phyloP scores from a whole-genome alignment of 1,140 invertebrate species.

The Phthorimaea operculella region DNA sequence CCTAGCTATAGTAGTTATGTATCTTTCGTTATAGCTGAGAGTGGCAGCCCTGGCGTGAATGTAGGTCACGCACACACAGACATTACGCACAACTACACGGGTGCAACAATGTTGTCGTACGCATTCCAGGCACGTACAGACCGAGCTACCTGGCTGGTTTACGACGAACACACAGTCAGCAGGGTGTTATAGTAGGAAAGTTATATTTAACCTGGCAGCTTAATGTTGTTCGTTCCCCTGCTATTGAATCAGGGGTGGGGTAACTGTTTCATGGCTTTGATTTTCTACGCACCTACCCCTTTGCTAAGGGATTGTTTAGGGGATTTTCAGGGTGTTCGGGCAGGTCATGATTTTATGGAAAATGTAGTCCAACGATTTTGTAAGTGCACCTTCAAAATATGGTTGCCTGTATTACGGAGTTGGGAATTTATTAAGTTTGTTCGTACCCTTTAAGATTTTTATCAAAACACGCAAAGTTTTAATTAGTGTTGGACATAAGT shows the following conservation, averaged over 20 bases:
- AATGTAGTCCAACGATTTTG: no score
- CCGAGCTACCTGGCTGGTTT: slow-evolving; percentile 18
- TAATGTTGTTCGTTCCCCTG: slow-evolving; percentile 10
- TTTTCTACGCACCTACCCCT: no score
- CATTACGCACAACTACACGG: slow-evolving; percentile 17
- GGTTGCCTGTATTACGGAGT: no score
- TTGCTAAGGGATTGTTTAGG: no score
- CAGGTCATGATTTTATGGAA: no score
- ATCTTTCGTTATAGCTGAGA: slow-evolving; percentile 19
- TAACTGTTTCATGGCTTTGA: slow-evolving; percentile 16
- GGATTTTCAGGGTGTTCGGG: no score
- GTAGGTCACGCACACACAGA: slow-evolving; percentile 36
- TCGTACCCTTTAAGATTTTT: no score
- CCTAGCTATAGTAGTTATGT: slow-evolving; percentile 14
- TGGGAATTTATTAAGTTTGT: no score
- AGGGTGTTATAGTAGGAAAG: slow-evolving; percentile 8
- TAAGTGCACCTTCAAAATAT: no score
- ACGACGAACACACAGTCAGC: slow-evolving; percentile 9
- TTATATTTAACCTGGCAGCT: slow-evolving; percentile 24
- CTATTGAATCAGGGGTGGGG: slow-evolving; percentile 13
- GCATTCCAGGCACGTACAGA: slow-evolving; percentile 8
- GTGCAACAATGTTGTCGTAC: slow-evolving; percentile 12
- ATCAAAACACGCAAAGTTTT: no score
- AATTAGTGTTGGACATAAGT: no score
- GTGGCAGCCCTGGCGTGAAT: slow-evolving; percentile 25